Base-by-base conservation (phyloP, 2,797 vertebrate species). In the Syngnathus acus region DNA sequence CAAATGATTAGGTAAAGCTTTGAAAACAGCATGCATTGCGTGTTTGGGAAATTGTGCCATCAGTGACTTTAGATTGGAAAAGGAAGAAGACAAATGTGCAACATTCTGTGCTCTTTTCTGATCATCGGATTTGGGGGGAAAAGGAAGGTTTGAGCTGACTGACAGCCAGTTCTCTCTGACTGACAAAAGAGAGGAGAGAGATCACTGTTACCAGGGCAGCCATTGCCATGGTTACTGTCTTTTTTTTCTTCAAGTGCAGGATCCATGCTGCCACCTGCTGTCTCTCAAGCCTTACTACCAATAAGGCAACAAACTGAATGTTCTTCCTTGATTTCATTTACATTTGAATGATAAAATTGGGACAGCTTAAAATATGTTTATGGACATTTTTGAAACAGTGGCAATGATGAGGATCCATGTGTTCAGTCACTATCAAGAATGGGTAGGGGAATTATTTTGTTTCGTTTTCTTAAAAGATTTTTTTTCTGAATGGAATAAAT, bases 191-290 rank as follows among this genome's bases (percentile, higher is more conserved):
- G 80, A 83, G 77, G 55, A 88, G 76, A 89, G 86, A 76, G 67
- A 87, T 80, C 81, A 79, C 83, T 90, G 89, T 90, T 90, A 83
- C 89, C 85, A 89, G 78, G 86, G 88, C 87, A 89, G 84, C 87
- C 85, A 89, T 92, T 92, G 87, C 88, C 84, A 89, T 59, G 85
- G 88, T 89, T 88, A 90, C 89, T 77, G 79, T 68, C 72, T 85
- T 77, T 81, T 73, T 26, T 86, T 76, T 76, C 79, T 1, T 14
- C 45, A n/a, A 51, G 19, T 72, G 62, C 77, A 82, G 78, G 71
- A 63, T 63, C 70, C 79, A 78, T 80, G 71, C 86, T 83, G 83
- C 88, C 89, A 84, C 84, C 88, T 88, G 78, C 83, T 89, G 86
- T 65, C 80, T 68, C 68, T 57, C 68, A 11, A 19, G 65, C 62